A percentile compares a stretch with the other conserved stretches of the same genome.
These are phyloP conservation scores for Ceratosolen solmsi DNA, from an alignment of 1,140 invertebrate genomes.

Conservation along the genomic window DNA sequence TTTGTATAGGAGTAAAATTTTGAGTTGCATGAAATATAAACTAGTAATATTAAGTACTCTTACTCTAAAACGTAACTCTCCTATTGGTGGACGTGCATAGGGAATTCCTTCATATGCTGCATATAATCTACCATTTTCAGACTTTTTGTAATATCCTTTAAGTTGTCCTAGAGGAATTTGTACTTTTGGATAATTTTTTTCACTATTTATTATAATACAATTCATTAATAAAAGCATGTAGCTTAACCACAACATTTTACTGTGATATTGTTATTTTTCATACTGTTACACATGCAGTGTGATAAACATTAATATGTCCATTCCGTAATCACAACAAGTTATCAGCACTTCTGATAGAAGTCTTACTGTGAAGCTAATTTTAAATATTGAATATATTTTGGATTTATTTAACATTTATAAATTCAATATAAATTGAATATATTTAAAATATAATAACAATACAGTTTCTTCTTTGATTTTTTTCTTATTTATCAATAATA, in stretches of 20 bases:
- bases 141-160: slow-evolving; percentile 64
- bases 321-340: too few species aligned
- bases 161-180: slow-evolving; percentile 63
- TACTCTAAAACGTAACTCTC: slow-evolving; percentile 76
- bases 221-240: slow-evolving; percentile 10
- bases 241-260: slow-evolving; percentile 16
- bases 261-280: too few species aligned
- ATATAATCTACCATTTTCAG: slow-evolving; percentile 66
- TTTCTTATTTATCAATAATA: too few species aligned
- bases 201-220: slow-evolving; percentile 33
- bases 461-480: too few species aligned
- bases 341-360: too few species aligned
- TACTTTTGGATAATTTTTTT: slow-evolving; percentile 57
- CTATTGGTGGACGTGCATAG: slow-evolving; percentile 76
- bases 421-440: too few species aligned
- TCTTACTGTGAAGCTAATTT: too few species aligned
- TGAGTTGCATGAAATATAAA: neutral
- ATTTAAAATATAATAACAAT: too few species aligned
- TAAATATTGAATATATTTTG: too few species aligned
- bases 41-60: slow-evolving; percentile 37
- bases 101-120: slow-evolving; percentile 77
- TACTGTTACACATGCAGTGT: too few species aligned
- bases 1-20: slow-evolving; percentile 6
- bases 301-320: too few species aligned
- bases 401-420: too few species aligned